Evolutionary conservation across 2,113 vertebrate species (phyloP).

Genomic region (Pterocles gutturalis): DNA sequence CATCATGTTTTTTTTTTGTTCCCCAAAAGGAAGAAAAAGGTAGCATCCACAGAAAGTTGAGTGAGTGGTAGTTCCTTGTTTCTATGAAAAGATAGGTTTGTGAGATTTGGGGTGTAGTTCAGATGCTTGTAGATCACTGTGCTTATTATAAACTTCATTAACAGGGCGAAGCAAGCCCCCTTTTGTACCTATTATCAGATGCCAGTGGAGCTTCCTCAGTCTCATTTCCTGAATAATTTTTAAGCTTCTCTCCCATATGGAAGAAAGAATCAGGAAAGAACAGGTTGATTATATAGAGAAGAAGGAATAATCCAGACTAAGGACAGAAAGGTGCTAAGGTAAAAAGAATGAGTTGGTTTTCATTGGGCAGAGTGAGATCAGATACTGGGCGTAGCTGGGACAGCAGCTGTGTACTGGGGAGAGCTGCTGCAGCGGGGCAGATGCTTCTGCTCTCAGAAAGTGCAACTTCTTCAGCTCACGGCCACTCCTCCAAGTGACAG

Average conservation of each 20-base stretch:
- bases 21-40: background rate
- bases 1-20: accelerated
- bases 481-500: background rate
- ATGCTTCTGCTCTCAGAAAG: background rate
- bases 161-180: background rate
- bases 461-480: background rate
- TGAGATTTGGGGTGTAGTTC: background rate
- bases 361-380: too few relatives aligned
- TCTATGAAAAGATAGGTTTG: accelerated
- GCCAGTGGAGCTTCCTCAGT: background rate
- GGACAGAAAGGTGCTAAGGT: background rate
- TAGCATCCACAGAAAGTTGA: background rate
- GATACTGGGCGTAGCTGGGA: background rate
- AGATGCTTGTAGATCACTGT: background rate
- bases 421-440: background rate
- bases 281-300: background rate
- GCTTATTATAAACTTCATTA: background rate
- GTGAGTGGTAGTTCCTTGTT: background rate
- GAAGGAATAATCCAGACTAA: background rate
- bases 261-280: too few relatives aligned
- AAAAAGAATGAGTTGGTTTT: background rate
- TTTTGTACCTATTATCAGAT: background rate
- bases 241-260: too few relatives aligned
- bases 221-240: background rate
- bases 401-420: background rate